These are phyloP conservation scores for Pherbina coryleti DNA, from an alignment of 2,888 invertebrate species.

Conservation along the genomic window DNA sequence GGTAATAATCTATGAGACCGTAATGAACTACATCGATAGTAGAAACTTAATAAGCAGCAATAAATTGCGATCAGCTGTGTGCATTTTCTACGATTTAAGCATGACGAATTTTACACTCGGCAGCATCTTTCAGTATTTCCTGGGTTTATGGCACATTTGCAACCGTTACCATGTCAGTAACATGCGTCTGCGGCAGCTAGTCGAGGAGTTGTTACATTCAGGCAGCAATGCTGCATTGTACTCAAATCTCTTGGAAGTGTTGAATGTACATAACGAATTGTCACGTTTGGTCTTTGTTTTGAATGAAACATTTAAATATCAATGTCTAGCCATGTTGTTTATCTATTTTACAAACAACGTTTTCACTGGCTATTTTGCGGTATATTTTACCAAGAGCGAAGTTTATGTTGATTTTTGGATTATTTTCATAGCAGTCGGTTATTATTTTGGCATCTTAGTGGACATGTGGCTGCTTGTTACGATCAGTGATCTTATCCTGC, in stretches of 20 bases:
- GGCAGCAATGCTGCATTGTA: neutral
- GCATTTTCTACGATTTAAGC: neutral
- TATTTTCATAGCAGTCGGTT: too few species aligned
- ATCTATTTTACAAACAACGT: too few species aligned
- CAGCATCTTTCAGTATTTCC: neutral
- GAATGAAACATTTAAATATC: too few species aligned
- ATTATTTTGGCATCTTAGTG: too few species aligned
- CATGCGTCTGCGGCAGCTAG: neutral
- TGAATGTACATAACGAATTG: too few species aligned
- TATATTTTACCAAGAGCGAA: too few species aligned
- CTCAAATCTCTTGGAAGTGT: too few species aligned
- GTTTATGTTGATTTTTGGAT: too few species aligned
- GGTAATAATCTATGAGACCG: neutral
- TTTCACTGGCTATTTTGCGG: too few species aligned
- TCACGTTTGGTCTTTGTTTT: too few species aligned
- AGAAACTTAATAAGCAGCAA: neutral
- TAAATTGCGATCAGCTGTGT: neutral
- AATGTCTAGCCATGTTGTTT: too few species aligned
- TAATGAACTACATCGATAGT: neutral
- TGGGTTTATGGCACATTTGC: neutral
- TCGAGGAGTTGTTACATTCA: neutral
- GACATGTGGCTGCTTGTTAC: too few species aligned
- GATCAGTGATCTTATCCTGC: neutral
- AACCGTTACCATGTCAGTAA: neutral
- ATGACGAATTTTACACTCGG: neutral